A percentile compares a stretch with the other conserved stretches of the same genome.
Evolutionary conservation across 2,113 vertebrate species (phyloP).

Genomic region (Nettapus auritus): DNA sequence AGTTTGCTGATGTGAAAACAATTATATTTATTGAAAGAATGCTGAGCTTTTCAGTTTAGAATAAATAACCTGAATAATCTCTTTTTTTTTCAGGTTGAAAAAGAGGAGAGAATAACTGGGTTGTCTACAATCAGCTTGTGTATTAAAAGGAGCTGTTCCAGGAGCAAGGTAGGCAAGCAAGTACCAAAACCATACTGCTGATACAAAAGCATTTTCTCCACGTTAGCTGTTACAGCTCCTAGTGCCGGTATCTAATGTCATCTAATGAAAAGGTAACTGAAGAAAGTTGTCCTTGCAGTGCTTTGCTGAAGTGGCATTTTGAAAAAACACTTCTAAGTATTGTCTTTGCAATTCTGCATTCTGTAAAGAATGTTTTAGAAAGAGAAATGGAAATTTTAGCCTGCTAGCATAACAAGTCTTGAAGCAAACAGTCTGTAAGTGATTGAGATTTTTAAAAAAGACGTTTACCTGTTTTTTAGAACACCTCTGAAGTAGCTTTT

Average conservation of each 20-base stretch:
- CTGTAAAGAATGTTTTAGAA: not conserved
- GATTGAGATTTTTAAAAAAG: not conserved
- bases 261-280: not conserved
- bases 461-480: not conserved
- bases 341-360: not conserved
- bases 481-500: not conserved
- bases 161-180: not conserved
- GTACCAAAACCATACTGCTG: fast-evolving
- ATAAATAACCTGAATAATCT: not conserved
- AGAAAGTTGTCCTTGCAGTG: not conserved
- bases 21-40: not conserved
- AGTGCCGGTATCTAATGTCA: fast-evolving
- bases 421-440: not conserved
- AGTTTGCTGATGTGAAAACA: not conserved
- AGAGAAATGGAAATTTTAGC: not conserved
- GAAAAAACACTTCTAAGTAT: not conserved
- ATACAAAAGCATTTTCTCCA: not conserved
- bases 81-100: not conserved
- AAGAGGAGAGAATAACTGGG: not conserved
- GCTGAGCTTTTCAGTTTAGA: not conserved
- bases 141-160: not conserved
- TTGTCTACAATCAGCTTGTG: not conserved
- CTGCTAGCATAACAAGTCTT: not conserved
- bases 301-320: not conserved
- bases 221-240: not conserved